phyloP scores from a whole-genome alignment of 2,113 vertebrate species.

The Bufo bufo region DNA sequence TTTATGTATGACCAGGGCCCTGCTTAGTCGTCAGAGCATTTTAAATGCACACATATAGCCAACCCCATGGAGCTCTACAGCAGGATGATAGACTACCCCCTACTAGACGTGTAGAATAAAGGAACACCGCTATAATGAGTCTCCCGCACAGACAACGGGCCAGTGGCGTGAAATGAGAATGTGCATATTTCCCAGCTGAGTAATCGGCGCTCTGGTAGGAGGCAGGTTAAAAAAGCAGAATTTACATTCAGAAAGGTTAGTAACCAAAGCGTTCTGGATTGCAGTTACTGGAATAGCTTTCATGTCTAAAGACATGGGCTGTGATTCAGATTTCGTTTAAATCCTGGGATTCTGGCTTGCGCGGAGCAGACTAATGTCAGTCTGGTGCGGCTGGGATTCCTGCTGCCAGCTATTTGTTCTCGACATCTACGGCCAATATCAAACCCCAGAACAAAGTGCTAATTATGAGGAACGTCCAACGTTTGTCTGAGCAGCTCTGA shows the following conservation, averaged over 20 bases:
- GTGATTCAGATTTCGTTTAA: constrained; percentile 41
- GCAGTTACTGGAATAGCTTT: constrained; percentile 37
- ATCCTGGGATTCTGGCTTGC: constrained; percentile 1
- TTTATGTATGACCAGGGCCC: too few relatives aligned
- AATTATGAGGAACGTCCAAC: background rate
- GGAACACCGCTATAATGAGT: background rate
- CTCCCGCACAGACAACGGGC: background rate
- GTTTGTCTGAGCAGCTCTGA: background rate
- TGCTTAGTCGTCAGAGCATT: too few relatives aligned
- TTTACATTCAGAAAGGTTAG: background rate
- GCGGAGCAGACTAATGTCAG: background rate
- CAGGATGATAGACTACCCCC: too few relatives aligned
- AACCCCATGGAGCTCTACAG: too few relatives aligned
- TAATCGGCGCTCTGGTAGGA: background rate
- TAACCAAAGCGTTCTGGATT: background rate
- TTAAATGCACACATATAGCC: too few relatives aligned
- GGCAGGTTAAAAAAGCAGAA: background rate
- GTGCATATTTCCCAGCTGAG: constrained; percentile 19
- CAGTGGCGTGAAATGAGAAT: background rate
- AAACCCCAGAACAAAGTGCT: constrained; percentile 12
- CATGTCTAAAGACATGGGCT: constrained; percentile 7
- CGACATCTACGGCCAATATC: background rate
- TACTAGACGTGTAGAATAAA: background rate
- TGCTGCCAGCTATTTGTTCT: constrained; percentile 36
- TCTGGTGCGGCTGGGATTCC: constrained; percentile 22